Evolutionary conservation across 2,797 vertebrate species (phyloP).

Genomic region (Emydoidea blandingii): DNA sequence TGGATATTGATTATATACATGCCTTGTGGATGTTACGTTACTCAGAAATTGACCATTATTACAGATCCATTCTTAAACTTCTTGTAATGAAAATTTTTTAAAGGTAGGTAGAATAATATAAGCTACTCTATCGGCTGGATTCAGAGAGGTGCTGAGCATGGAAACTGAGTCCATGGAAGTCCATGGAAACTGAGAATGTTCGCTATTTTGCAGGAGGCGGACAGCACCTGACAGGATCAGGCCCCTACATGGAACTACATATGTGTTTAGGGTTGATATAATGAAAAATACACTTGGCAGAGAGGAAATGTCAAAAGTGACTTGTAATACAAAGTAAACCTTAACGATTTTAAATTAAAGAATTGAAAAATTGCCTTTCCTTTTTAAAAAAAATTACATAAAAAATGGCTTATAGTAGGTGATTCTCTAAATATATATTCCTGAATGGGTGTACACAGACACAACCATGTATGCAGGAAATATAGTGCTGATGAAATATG

Average conservation of each 20-base stretch:
- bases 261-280: constrained; percentile 9
- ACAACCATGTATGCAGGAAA: not conserved
- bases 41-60: constrained; percentile 40
- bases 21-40: not conserved
- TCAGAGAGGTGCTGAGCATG: not conserved
- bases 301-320: constrained; percentile 1
- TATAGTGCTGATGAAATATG: not conserved
- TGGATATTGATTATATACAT: not conserved
- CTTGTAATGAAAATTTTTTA: not conserved
- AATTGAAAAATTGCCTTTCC: not conserved
- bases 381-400: constrained; percentile 2
- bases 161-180: too few relatives aligned
- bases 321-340: not conserved
- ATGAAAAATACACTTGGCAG: constrained; percentile 13
- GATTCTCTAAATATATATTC: not conserved
- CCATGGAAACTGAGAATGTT: not conserved
- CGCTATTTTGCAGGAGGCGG: not conserved
- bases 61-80: not conserved
- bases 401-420: constrained; percentile 15
- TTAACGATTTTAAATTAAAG: constrained; percentile 34
- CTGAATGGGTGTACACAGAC: not conserved
- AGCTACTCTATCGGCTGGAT: not conserved
- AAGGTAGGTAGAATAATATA: constrained; percentile 16
- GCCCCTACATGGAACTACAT: not conserved
- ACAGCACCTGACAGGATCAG: not conserved